phyloP scores from a whole-genome alignment of 1,140 invertebrate species.

The Drosophila kikkawai region DNA sequence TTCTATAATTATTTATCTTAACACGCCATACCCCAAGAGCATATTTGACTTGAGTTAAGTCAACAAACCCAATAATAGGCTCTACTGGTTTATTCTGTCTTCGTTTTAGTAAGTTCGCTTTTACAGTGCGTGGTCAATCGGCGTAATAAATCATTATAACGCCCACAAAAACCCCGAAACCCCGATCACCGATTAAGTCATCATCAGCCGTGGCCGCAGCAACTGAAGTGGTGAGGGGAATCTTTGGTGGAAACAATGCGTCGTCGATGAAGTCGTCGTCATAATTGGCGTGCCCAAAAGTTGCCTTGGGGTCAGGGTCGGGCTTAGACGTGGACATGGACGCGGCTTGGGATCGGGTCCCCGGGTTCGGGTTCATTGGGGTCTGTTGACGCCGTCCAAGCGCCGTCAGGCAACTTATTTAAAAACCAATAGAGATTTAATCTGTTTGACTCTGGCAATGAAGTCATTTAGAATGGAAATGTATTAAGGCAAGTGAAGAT shows the following conservation, averaged over 20 bases:
- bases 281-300: constrained; percentile 50
- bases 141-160: constrained; percentile 74
- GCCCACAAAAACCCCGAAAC: constrained; percentile 56
- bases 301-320: constrained; percentile 61
- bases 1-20: not conserved
- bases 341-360: constrained; percentile 23
- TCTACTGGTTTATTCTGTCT: constrained; percentile 23
- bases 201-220: constrained; percentile 44
- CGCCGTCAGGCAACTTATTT: constrained; percentile 41
- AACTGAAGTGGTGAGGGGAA: constrained; percentile 8
- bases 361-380: constrained; percentile 18
- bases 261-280: constrained; percentile 44
- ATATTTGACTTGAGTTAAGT: not conserved
- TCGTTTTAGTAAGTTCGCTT: constrained; percentile 39
- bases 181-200: constrained; percentile 74
- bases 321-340: constrained; percentile 13
- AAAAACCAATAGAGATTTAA: constrained; percentile 57
- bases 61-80: not conserved
- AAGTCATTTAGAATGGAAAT: constrained; percentile 63
- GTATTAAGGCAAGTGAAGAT: constrained; percentile 13
- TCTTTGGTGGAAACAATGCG: constrained; percentile 60
- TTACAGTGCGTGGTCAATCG: constrained; percentile 71
- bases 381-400: constrained; percentile 16
- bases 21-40: not conserved
- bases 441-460: constrained; percentile 46